These are phyloP conservation scores for Microtus oregoni DNA, from an alignment of 2,113 vertebrate species.

Conservation along the genomic window DNA sequence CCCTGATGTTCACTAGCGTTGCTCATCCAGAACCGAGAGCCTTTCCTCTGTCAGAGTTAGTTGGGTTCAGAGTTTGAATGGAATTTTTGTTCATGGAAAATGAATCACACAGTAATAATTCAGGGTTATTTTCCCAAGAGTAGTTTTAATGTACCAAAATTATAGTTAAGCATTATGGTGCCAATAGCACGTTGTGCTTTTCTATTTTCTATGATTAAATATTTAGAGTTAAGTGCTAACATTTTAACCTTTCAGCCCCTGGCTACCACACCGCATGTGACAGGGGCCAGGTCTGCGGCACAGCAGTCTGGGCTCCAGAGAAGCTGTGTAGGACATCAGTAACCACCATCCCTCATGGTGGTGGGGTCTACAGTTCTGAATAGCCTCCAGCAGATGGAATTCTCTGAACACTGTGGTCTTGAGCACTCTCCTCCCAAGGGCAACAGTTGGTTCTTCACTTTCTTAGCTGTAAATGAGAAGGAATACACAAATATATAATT, in stretches of 20 bases:
- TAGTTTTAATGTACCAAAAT: not conserved
- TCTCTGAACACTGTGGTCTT: too few species aligned
- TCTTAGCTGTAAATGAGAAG: not conserved
- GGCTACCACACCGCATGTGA: not conserved
- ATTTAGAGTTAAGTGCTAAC: not conserved
- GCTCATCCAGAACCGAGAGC: not conserved
- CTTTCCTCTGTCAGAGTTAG: not conserved
- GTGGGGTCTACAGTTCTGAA: not conserved
- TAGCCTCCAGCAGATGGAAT: not conserved
- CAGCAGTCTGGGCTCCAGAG: not conserved
- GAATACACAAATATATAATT: too few species aligned
- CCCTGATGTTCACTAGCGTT: not conserved
- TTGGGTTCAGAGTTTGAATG: not conserved
- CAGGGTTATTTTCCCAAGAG: not conserved
- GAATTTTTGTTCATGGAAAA: not conserved
- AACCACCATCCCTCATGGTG: accelerated
- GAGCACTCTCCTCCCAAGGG: not conserved
- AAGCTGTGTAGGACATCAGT: too few species aligned
- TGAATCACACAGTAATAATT: not conserved
- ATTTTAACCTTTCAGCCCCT: not conserved
- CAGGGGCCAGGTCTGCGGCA: not conserved
- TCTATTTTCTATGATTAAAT: not conserved
- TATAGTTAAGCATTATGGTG: not conserved
- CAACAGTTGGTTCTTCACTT: not conserved
- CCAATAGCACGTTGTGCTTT: not conserved